These are phyloP conservation scores for Cynoglossus semilaevis DNA, from an alignment of 2,113 vertebrate species.

Conservation along the genomic window DNA sequence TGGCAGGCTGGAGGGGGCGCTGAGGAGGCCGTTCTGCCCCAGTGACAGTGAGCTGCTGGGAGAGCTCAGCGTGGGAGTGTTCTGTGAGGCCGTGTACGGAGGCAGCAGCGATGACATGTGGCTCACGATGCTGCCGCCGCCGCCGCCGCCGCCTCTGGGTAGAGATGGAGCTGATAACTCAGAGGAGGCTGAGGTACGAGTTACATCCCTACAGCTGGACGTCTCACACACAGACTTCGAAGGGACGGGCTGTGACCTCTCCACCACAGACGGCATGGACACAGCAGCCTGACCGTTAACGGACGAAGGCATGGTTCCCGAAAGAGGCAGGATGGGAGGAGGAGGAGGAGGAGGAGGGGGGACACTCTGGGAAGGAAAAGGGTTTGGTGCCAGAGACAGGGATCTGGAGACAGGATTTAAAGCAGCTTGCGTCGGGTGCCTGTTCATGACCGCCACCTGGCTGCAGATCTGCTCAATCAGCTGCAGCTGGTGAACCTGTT, in stretches of 20 bases:
- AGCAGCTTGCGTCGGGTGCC: slow-evolving; percentile 77
- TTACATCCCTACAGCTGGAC: slow-evolving; percentile 68
- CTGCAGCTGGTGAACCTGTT: slow-evolving; percentile 96
- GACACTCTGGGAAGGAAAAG: slow-evolving; percentile 79
- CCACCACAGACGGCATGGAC: slow-evolving; percentile 69
- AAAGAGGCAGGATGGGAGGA: slow-evolving; percentile 79
- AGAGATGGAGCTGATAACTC: slow-evolving; percentile 65
- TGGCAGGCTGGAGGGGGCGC: slow-evolving; percentile 83
- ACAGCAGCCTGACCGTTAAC: slow-evolving; percentile 73
- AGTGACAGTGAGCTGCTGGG: slow-evolving; percentile 77
- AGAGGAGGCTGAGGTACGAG: slow-evolving; percentile 69
- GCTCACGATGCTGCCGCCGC: slow-evolving; percentile 8
- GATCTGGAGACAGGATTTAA: slow-evolving; percentile 75
- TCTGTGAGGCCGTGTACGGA: slow-evolving; percentile 66
- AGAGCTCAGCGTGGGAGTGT: slow-evolving; percentile 72
- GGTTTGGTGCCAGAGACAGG: slow-evolving; percentile 63
- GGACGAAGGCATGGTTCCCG: slow-evolving; percentile 73
- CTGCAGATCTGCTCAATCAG: slow-evolving; percentile 97
- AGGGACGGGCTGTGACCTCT: slow-evolving; percentile 74
- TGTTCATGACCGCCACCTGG: slow-evolving; percentile 92
- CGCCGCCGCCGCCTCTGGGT: slow-evolving; percentile 63
- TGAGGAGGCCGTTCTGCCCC: slow-evolving; percentile 79
- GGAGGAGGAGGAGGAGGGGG: slow-evolving; percentile 71
- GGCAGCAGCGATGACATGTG: slow-evolving; percentile 71
- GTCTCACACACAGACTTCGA: slow-evolving; percentile 74